phyloP scores from a whole-genome alignment of 2,113 vertebrate species.

The Cryptotis parvus region DNA sequence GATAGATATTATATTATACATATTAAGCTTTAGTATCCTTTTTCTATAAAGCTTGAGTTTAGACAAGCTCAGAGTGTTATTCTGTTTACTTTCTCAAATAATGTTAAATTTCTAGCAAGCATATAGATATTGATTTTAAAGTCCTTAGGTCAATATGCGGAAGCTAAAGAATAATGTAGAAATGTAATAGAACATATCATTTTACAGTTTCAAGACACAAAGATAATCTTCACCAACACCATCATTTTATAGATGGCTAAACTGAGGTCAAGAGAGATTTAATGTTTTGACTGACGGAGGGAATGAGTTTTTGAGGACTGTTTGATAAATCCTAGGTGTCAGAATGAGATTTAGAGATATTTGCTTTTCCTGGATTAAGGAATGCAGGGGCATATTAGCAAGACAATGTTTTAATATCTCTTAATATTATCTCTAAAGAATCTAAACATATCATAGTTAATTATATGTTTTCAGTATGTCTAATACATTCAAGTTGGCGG shows the following conservation, averaged over 20 bases:
- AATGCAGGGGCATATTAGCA: background rate
- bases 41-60: constrained; percentile 24
- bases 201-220: background rate
- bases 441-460: background rate
- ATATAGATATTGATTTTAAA: constrained; percentile 34
- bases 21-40: background rate
- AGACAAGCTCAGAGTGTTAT: background rate
- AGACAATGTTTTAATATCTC: background rate
- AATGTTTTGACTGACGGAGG: background rate
- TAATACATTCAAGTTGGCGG: background rate
- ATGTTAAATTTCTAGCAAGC: background rate
- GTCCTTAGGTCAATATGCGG: background rate
- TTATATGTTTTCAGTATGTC: background rate
- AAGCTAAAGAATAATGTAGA: background rate
- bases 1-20: background rate
- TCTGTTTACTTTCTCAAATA: background rate
- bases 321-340: background rate
- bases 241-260: constrained; percentile 6
- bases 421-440: background rate
- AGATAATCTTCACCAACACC: background rate
- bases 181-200: background rate
- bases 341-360: background rate
- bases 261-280: background rate
- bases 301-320: background rate
- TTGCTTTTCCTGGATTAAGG: background rate